A percentile compares a stretch with the other conserved stretches of the same genome.
These are phyloP conservation scores for Chinchilla lanigera DNA, from an alignment of 2,113 vertebrate genomes.

Conservation along the genomic window DNA sequence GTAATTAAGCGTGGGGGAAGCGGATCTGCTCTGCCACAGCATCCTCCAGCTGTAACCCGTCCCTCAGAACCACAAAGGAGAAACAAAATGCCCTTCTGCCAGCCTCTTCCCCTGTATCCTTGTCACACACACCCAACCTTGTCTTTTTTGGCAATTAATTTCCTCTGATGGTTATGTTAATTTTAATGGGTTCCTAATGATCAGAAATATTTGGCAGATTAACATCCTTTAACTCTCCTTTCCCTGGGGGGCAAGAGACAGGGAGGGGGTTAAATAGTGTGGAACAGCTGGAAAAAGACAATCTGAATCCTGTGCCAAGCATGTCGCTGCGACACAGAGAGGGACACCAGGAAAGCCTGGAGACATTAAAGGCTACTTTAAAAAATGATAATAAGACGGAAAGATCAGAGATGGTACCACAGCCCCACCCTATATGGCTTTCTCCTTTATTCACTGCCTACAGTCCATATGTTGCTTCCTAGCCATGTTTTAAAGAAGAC, in stretches of 20 bases:
- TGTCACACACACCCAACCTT: constrained; percentile 34
- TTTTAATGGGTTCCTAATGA: constrained; percentile 83
- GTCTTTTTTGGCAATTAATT: constrained; percentile 84
- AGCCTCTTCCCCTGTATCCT: background rate
- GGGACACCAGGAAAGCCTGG: constrained; percentile 36
- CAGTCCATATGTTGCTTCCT: constrained; percentile 84
- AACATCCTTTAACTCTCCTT: constrained; percentile 85
- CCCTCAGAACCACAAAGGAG: constrained; percentile 39
- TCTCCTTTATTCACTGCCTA: constrained; percentile 81
- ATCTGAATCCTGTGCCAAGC: constrained; percentile 59
- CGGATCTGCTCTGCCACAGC: background rate
- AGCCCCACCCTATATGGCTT: constrained; percentile 54
- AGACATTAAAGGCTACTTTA: constrained; percentile 73
- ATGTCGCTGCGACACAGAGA: constrained; percentile 24
- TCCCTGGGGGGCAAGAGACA: constrained; percentile 68
- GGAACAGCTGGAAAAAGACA: constrained; percentile 73
- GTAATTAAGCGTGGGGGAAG: background rate
- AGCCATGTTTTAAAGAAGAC: constrained; percentile 67
- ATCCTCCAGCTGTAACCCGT: background rate
- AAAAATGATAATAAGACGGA: constrained; percentile 77
- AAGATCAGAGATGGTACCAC: constrained; percentile 70
- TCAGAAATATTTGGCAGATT: constrained; percentile 87
- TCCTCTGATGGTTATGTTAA: constrained; percentile 81
- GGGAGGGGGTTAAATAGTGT: constrained; percentile 66
- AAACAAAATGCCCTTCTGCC: background rate